Evolutionary conservation across 30 jellyfish, hydroid and myxozoan genomes (phyloP).

Genomic region (Pseudorhiza aurosa): DNA sequence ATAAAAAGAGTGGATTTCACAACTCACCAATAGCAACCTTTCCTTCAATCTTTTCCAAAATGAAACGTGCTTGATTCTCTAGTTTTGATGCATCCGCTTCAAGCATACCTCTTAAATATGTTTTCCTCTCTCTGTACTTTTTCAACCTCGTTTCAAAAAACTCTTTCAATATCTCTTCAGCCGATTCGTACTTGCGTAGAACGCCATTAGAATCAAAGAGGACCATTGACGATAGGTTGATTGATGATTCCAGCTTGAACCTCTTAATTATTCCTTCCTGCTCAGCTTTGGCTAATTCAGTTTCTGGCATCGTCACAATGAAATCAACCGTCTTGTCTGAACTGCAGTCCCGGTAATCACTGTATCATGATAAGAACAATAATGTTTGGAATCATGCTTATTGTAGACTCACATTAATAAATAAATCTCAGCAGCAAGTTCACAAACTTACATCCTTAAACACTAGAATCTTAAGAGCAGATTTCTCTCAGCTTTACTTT

Average conservation of each 20-base stretch:
- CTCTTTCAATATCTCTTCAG: slow-evolving; percentile 81
- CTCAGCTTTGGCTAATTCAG: slow-evolving; percentile 86
- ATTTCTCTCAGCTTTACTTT: no score
- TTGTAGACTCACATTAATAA: no score
- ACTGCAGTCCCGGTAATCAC: slow-evolving; percentile 93
- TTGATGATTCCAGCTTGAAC: slow-evolving; percentile 77
- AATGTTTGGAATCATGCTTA: no score
- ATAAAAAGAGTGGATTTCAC: no score
- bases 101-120: slow-evolving; percentile 77
- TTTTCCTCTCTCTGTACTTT: slow-evolving; percentile 85
- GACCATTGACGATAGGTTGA: slow-evolving; percentile 79
- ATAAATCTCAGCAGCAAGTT: no score
- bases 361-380: slow-evolving; percentile 42
- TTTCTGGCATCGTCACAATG: slow-evolving; percentile 76
- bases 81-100: slow-evolving; percentile 89
- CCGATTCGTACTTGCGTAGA: slow-evolving; percentile 75
- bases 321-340: slow-evolving; percentile 88
- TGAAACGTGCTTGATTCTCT: slow-evolving; percentile 96
- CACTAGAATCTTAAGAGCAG: no score
- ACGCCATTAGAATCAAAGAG: slow-evolving; percentile 88
- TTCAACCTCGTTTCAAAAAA: slow-evolving; percentile 80
- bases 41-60: slow-evolving; percentile 92
- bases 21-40: slow-evolving; percentile 76
- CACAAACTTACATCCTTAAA: no score
- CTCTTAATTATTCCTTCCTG: slow-evolving; percentile 91